Conservation (phyloP, 2,797 vertebrate species). For the Oreonectes daqikongensis region DNA sequence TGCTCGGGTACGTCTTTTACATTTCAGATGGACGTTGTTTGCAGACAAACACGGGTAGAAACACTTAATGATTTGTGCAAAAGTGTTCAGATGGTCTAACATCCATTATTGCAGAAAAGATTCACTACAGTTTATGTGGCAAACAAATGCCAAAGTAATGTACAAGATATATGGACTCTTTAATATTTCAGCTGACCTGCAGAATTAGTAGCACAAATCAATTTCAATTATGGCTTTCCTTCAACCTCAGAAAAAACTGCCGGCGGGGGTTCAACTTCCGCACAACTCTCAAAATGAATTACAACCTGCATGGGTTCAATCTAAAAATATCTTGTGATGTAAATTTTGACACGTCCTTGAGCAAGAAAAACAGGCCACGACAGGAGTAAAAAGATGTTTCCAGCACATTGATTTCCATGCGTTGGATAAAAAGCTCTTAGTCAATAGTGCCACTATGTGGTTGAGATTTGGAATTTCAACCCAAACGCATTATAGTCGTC, state of each 20-base stretch:
- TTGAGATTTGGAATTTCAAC: background rate
- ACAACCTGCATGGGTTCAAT: background rate
- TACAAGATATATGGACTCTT: background rate
- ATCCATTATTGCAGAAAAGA: background rate
- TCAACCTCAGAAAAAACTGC: background rate
- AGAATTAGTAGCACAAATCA: slow-evolving; percentile 24
- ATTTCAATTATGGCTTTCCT: slow-evolving; percentile 2
- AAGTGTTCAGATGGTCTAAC: too few relatives aligned
- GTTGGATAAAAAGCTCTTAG: background rate
- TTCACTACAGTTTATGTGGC: background rate
- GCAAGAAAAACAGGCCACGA: slow-evolving; percentile 8
- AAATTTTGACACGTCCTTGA: slow-evolving; percentile 22
- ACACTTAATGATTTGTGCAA: background rate
- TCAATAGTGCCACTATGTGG: slow-evolving; percentile 48
- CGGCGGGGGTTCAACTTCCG: background rate
- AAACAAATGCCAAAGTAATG: background rate
- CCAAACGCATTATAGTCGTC: too few relatives aligned
- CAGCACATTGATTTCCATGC: background rate
- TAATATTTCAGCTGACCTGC: background rate
- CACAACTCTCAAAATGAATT: slow-evolving; percentile 1
- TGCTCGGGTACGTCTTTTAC: background rate
- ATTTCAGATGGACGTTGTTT: background rate
- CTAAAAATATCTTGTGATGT: slow-evolving; percentile 25
- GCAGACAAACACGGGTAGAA: background rate
- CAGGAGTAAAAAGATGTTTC: background rate